Conservation (phyloP, 2,888 invertebrate genomes). For the Epiblema foenella region DNA sequence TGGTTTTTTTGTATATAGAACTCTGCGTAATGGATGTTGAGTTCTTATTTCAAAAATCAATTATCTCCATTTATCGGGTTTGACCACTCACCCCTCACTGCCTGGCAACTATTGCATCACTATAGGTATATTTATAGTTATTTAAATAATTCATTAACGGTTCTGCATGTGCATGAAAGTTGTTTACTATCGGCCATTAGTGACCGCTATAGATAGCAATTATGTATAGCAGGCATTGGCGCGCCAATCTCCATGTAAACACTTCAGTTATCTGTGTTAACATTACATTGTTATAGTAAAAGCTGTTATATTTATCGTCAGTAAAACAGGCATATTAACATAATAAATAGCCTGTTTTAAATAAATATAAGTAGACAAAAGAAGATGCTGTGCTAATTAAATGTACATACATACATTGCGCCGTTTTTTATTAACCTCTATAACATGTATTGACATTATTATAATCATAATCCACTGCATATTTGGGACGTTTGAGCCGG, state of each 20-base stretch:
- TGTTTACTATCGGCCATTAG: background rate
- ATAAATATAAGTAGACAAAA: conserved; percentile 1
- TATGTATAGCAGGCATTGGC: background rate
- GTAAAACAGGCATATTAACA: too few species aligned
- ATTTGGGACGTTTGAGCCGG: too few species aligned
- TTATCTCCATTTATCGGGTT: too few species aligned
- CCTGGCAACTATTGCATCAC: background rate
- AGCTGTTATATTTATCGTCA: background rate
- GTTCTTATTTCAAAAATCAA: too few species aligned
- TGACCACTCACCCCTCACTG: too few species aligned
- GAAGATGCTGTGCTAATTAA: background rate
- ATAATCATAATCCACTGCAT: too few species aligned
- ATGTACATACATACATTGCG: background rate
- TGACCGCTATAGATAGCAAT: background rate
- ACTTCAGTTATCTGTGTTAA: background rate
- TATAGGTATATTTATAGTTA: conserved; percentile 3
- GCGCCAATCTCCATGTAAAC: background rate
- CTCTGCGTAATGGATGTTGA: too few species aligned
- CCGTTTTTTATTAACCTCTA: background rate
- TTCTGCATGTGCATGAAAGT: background rate
- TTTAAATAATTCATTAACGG: background rate
- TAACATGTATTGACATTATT: too few species aligned
- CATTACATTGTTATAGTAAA: background rate
- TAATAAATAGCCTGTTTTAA: background rate
- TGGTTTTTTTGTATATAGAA: too few species aligned